phyloP scores from a whole-genome alignment of 1,140 invertebrate species.

The Tetraneura akinire region DNA sequence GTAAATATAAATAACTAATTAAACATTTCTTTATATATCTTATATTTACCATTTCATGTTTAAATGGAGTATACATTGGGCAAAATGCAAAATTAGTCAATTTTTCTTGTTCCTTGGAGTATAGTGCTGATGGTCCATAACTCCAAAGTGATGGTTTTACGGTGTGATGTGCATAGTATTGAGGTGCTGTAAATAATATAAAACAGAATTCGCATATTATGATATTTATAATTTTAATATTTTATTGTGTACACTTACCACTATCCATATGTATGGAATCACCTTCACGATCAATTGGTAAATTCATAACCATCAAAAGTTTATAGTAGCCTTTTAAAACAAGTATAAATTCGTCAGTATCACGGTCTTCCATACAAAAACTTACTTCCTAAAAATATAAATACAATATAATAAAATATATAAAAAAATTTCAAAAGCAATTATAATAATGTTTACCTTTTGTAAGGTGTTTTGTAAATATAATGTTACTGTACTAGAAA shows the following conservation, averaged over 20 bases:
- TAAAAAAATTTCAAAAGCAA: no score
- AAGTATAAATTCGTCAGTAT: slow-evolving; percentile 80
- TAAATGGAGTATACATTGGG: slow-evolving; percentile 61
- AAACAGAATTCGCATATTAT: neutral
- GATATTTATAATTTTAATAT: neutral
- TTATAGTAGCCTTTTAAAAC: slow-evolving; percentile 77
- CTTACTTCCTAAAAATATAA: slow-evolving; percentile 64
- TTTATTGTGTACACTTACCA: slow-evolving; percentile 14
- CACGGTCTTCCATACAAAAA: slow-evolving; percentile 78
- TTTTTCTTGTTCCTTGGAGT: slow-evolving; percentile 60
- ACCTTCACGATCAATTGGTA: slow-evolving; percentile 66
- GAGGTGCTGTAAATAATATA: slow-evolving; percentile 67
- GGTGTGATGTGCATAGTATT: slow-evolving; percentile 77
- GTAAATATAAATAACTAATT: neutral
- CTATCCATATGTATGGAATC: slow-evolving; percentile 68
- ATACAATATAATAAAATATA: no score
- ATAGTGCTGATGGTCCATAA: slow-evolving; percentile 61
- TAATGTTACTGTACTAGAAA: slow-evolving; percentile 68
- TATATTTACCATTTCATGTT: slow-evolving; percentile 31
- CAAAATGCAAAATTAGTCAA: slow-evolving; percentile 61
- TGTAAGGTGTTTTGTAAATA: slow-evolving; percentile 61
- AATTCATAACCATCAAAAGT: slow-evolving; percentile 65
- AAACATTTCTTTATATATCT: neutral
- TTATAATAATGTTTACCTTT: slow-evolving; percentile 54
- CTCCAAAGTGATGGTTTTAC: slow-evolving; percentile 80